These are phyloP conservation scores for Lacanobia wlatinum DNA, from an alignment of 2,888 invertebrate genomes.

Conservation along the genomic window DNA sequence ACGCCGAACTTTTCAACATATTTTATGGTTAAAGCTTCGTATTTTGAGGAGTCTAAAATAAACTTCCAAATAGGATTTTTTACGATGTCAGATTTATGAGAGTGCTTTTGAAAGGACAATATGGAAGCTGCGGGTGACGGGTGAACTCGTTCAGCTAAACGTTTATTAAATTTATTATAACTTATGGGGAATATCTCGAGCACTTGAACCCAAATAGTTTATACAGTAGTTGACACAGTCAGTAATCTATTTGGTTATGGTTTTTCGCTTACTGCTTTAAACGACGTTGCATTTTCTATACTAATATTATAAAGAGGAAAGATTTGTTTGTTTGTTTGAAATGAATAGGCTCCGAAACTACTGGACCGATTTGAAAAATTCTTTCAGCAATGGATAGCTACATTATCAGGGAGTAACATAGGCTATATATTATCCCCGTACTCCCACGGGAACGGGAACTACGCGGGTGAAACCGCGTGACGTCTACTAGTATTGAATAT, in stretches of 20 bases:
- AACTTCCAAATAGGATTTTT: slow-evolving; percentile 54
- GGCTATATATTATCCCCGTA: too few species aligned
- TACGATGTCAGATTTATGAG: slow-evolving; percentile 53
- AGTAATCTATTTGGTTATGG: slow-evolving; percentile 25
- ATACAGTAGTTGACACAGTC: neutral
- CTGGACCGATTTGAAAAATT: too few species aligned
- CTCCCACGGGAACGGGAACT: too few species aligned
- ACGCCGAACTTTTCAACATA: neutral
- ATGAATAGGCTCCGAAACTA: too few species aligned
- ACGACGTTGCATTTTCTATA: neutral
- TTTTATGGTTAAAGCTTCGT: neutral
- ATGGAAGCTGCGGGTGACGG: slow-evolving; percentile 42
- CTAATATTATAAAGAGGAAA: too few species aligned
- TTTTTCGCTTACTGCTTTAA: neutral
- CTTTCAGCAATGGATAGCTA: too few species aligned
- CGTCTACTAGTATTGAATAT: neutral
- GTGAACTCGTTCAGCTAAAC: slow-evolving; percentile 27
- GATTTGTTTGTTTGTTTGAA: too few species aligned
- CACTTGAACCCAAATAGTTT: slow-evolving; percentile 6
- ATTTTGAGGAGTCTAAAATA: slow-evolving; percentile 28
- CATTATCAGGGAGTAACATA: too few species aligned
- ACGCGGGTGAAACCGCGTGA: too few species aligned
- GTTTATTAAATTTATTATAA: slow-evolving; percentile 34
- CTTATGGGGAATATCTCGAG: neutral
- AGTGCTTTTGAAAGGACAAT: slow-evolving; percentile 39